Percentiles rank a stretch among this genome's conserved stretches.
Evolutionary conservation across 2,797 vertebrate genomes (phyloP).

Genomic region (Masticophis lateralis): DNA sequence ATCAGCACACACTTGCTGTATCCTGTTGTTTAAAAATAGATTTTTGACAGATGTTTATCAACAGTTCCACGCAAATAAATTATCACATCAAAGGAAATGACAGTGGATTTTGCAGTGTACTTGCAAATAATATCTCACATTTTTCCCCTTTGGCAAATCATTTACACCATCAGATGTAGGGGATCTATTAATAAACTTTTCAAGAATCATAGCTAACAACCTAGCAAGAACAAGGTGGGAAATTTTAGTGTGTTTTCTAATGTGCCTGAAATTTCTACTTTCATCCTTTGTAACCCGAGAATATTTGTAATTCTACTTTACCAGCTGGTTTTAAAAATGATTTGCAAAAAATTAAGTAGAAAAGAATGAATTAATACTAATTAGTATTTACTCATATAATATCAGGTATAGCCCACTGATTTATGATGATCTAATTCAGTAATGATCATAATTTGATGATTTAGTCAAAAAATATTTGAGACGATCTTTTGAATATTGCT

Average conservation of each 20-base stretch:
- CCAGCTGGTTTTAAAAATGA: not conserved
- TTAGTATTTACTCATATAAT: not conserved
- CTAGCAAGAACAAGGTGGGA: not conserved
- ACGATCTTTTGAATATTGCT: not conserved
- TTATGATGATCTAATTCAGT: not conserved
- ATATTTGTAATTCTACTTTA: not conserved
- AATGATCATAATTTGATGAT: not conserved
- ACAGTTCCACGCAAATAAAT: conserved; percentile 30
- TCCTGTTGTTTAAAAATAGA: conserved; percentile 74
- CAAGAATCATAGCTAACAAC: not conserved
- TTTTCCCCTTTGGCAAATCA: not conserved
- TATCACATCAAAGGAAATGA: conserved; percentile 25
- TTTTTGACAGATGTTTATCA: conserved; percentile 38
- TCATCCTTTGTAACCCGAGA: not conserved
- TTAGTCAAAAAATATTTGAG: not conserved
- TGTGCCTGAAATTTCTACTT: not conserved
- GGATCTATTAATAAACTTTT: conserved; percentile 22
- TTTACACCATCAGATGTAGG: not conserved
- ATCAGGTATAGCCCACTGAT: not conserved
- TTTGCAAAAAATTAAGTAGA: not conserved
- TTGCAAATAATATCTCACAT: conserved; percentile 22
- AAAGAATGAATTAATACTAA: not conserved
- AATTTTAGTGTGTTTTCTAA: conserved; percentile 4
- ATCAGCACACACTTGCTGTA: conserved; percentile 96
- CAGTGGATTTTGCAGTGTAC: conserved; percentile 6